Evolutionary conservation across 2,888 invertebrate genomes (phyloP), one percentile per base, ranked within the genome.

Genomic region (Rhyacophila evoluta): DNA sequence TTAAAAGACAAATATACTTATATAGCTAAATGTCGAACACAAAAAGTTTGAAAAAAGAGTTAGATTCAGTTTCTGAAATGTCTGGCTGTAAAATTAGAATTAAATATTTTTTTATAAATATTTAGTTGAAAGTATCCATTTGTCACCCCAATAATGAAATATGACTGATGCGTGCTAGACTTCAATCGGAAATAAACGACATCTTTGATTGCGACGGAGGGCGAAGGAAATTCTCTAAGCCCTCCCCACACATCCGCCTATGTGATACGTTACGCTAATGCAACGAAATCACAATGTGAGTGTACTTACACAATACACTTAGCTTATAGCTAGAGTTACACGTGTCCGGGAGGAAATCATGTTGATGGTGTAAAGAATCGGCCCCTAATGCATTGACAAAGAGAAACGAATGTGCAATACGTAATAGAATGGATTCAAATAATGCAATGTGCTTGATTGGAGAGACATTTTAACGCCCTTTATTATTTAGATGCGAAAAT

Each of bases 301-400:
- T 19, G 41, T 19, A 25, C 10, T 12, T 8, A 55, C 19, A 25
- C 29, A 6, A 33, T 2, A 33, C 6, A 33, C 6, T 4, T 33
- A 1, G 19, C 19, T 0, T 55, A 19, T 8, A 6, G 4, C 41
- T 19, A 33, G 29, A 33, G 4, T 25, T 55, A 25, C 28, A 28
- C 69, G 33, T 29, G 29, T 69, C 69, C 29, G 33, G 29, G 69
- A 29, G 69, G 69, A 69, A 69, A 69, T 69, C 69, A 69, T 11
- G 69, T 28, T 29, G 69, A 69, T 69, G 69, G 41, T 15, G 41
- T 19, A 25, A 29, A 33, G 28, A 69, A 28, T 69, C 28, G 15
- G 69, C n/a, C 69, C 69, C 69, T 69, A 69, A 33, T 69, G 27
- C 69, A 4, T 69, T 33, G 28, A 69, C 33, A 55, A 55, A 25